Percentiles rank a stretch among this genome's conserved stretches.
Evolutionary conservation across 2,888 invertebrate genomes (phyloP).

Genomic region (Prosopocoilus inquinatus): DNA sequence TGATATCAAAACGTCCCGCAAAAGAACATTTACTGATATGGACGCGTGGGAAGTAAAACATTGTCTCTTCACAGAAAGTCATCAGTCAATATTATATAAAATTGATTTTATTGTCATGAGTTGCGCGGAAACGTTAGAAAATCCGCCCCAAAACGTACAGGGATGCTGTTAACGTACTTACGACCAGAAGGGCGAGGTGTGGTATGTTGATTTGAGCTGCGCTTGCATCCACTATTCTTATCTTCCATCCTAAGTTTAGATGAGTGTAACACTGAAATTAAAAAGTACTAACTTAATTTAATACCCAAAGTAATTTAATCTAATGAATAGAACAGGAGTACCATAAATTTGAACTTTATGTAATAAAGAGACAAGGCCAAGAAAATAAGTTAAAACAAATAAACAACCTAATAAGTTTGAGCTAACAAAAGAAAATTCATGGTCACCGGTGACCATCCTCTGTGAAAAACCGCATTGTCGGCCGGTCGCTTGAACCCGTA

Average conservation of each 20-base stretch:
- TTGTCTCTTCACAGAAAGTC: slow-evolving; percentile 28
- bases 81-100: slow-evolving; percentile 27
- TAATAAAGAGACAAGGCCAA: too few relatives aligned
- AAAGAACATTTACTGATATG: slow-evolving; percentile 24
- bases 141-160: slow-evolving; percentile 25
- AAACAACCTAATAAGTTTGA: too few relatives aligned
- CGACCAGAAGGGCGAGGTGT: slow-evolving; percentile 7
- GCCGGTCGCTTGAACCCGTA: too few relatives aligned
- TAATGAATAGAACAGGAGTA: too few relatives aligned
- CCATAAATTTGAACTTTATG: too few relatives aligned
- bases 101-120: slow-evolving; percentile 22
- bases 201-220: slow-evolving; percentile 23
- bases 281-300: neutral
- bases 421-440: too few relatives aligned
- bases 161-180: slow-evolving; percentile 8
- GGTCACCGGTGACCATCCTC: too few relatives aligned
- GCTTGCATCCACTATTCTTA: slow-evolving; percentile 78
- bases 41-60: slow-evolving; percentile 29
- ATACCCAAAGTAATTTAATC: too few relatives aligned
- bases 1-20: slow-evolving; percentile 11
- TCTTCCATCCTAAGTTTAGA: slow-evolving; percentile 90
- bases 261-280: slow-evolving; percentile 83
- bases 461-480: too few relatives aligned
- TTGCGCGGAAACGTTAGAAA: slow-evolving; percentile 34
- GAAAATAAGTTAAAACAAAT: too few relatives aligned